A percentile compares a stretch with the other conserved stretches of the same genome.
Conservation (phyloP, 1,140 invertebrate species). For the Drosophila punjabiensis region DNA sequence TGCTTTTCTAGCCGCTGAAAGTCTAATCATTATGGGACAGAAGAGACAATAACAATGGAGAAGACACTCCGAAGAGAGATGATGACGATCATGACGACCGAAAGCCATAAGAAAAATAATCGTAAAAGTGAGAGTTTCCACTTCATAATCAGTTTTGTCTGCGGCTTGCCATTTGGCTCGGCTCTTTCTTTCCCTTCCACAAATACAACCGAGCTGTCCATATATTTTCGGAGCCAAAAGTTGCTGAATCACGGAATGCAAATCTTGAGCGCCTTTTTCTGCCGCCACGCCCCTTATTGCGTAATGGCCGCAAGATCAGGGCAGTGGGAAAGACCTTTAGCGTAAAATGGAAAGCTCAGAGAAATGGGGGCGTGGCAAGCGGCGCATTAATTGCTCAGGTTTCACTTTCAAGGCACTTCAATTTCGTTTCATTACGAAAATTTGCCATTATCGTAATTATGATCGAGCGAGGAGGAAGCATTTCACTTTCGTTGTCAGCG, state of each 20-base stretch:
- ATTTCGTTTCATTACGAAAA: constrained; percentile 69
- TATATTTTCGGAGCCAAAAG: constrained; percentile 3
- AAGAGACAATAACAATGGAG: constrained; percentile 62
- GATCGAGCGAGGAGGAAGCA: constrained; percentile 60
- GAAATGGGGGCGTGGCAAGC: constrained; percentile 33
- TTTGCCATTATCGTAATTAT: constrained; percentile 77
- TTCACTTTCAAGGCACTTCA: constrained; percentile 81
- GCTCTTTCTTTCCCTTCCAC: constrained; percentile 45
- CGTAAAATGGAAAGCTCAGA: constrained; percentile 46
- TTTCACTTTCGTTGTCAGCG: constrained; percentile 74
- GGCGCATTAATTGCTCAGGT: constrained; percentile 76
- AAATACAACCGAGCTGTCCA: not conserved
- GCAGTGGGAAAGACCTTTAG: constrained; percentile 16
- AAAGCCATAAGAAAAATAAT: constrained; percentile 82
- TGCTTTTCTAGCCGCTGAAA: constrained; percentile 69
- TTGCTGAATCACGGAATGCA: constrained; percentile 52
- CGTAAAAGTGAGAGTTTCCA: constrained; percentile 83
- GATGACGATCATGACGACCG: constrained; percentile 60
- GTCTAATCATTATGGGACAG: constrained; percentile 79
- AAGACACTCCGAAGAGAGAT: constrained; percentile 27
- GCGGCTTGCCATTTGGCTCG: constrained; percentile 35
- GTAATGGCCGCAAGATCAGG: constrained; percentile 53
- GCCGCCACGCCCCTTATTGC: constrained; percentile 60
- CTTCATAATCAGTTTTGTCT: constrained; percentile 70
- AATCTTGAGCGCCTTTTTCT: constrained; percentile 58